These are phyloP conservation scores for Plumapathes pennacea DNA, from an alignment of 92 coral and sea anemone species.

Conservation along the genomic window DNA sequence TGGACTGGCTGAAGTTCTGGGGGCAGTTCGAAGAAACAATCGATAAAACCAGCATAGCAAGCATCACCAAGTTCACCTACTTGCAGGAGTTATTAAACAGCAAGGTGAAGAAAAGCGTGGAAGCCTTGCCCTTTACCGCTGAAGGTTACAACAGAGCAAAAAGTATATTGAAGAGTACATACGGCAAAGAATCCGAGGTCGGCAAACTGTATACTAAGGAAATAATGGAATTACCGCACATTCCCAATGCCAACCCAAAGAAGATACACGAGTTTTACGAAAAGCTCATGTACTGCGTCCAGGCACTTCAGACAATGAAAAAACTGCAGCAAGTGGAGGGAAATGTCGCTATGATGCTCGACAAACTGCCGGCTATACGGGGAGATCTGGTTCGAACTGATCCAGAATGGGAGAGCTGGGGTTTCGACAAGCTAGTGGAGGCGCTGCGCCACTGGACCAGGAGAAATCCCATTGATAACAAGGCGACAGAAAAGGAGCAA, in stretches of 20 bases:
- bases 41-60: conserved; percentile 18
- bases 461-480: conserved; percentile 4
- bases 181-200: conserved; percentile 21
- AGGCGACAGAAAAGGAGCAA: not conserved
- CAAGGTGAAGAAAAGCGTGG: conserved; percentile 20
- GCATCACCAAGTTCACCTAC: conserved; percentile 40
- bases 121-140: conserved; percentile 31
- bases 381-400: conserved; percentile 22
- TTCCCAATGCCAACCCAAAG: conserved; percentile 11
- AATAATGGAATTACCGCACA: conserved; percentile 15
- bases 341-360: conserved; percentile 13
- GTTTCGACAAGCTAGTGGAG: conserved; percentile 8
- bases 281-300: conserved; percentile 27
- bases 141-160: conserved; percentile 49
- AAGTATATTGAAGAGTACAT: conserved; percentile 19
- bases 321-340: conserved; percentile 33
- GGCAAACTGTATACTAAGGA: conserved; percentile 19
- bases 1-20: conserved; percentile 40
- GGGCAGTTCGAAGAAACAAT: conserved; percentile 19
- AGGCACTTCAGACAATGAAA: conserved; percentile 26
- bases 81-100: conserved; percentile 3
- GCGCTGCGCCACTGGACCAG: conserved; percentile 20
- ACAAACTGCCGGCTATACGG: conserved; percentile 28
- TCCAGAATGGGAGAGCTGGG: conserved; percentile 8
- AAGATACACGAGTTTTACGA: conserved; percentile 39